Conservation (phyloP, 2,888 invertebrate genomes). For the Baronia brevicornis region DNA sequence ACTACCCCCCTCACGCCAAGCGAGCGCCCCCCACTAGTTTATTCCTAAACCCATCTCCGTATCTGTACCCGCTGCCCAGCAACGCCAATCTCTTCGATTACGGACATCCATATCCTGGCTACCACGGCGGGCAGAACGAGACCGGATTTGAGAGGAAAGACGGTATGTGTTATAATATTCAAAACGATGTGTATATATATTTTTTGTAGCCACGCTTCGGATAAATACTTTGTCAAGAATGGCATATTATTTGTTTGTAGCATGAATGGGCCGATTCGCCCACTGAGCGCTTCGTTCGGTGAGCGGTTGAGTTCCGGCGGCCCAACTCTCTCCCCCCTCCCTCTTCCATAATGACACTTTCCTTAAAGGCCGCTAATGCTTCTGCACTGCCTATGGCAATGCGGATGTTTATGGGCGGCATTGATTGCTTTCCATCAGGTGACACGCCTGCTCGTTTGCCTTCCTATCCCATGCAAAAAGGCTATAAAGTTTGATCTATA, state of each 20-base stretch:
- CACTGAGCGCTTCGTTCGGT: too few relatives aligned
- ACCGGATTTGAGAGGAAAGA: constrained; percentile 53
- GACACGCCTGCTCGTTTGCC: too few relatives aligned
- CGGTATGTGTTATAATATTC: constrained; percentile 32
- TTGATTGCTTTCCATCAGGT: too few relatives aligned
- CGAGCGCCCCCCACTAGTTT: constrained; percentile 44
- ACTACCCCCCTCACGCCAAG: constrained; percentile 62
- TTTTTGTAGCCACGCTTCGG: too few relatives aligned
- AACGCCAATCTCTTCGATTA: constrained; percentile 76
- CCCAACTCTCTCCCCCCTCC: too few relatives aligned
- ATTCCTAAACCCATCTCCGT: constrained; percentile 58
- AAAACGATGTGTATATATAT: not conserved
- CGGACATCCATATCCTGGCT: constrained; percentile 55
- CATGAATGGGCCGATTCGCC: too few relatives aligned
- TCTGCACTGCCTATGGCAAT: not conserved
- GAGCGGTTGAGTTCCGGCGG: too few relatives aligned
- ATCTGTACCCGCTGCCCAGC: constrained; percentile 59
- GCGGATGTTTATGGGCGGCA: too few relatives aligned
- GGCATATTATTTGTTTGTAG: too few relatives aligned
- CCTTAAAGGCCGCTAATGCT: not conserved
- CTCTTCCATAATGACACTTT: too few relatives aligned
- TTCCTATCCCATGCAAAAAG: too few relatives aligned
- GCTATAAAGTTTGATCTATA: not conserved
- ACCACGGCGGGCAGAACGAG: constrained; percentile 41
- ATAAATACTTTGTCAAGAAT: too few relatives aligned